phyloP scores from a whole-genome alignment of 2,113 vertebrate species.

The Tringa solitaria region DNA sequence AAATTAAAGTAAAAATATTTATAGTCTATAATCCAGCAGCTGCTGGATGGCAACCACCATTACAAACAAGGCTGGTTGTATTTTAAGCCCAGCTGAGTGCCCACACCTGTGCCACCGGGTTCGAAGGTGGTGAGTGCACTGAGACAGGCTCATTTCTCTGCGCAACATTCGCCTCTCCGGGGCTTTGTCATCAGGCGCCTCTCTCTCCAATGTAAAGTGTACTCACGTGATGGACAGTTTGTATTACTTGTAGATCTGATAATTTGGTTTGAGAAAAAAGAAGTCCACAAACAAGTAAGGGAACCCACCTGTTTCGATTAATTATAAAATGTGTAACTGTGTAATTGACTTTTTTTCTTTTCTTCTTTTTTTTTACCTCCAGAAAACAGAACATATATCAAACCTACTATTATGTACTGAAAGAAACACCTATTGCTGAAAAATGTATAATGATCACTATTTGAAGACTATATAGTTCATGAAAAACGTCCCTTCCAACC shows the following conservation, averaged over 20 bases:
- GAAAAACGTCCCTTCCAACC: conserved; percentile 45
- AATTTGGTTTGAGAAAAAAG: background rate
- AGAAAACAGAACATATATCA: conserved; percentile 82
- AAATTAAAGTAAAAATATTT: background rate
- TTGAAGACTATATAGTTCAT: conserved; percentile 53
- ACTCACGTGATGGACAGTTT: rapidly evolving
- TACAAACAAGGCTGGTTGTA: background rate
- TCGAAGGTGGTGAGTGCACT: rapidly evolving
- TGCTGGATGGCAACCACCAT: background rate
- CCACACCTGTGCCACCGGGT: rapidly evolving
- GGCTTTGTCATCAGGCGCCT: background rate
- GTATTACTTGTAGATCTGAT: rapidly evolving
- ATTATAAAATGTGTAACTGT: background rate
- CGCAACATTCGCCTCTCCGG: rapidly evolving
- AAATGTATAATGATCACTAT: conserved; percentile 42
- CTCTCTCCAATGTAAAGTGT: rapidly evolving
- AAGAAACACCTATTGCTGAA: conserved; percentile 18
- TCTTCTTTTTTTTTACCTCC: background rate
- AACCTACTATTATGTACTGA: conserved; percentile 83
- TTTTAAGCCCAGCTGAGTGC: background rate
- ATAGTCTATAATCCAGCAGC: background rate
- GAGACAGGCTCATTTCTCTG: rapidly evolving
- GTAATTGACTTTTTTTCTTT: background rate
- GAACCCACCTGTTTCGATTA: background rate
- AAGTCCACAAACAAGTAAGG: background rate